These are phyloP conservation scores for Meloidogyne hapla DNA, from an alignment of 1,140 invertebrate genomes.

Conservation along the genomic window DNA sequence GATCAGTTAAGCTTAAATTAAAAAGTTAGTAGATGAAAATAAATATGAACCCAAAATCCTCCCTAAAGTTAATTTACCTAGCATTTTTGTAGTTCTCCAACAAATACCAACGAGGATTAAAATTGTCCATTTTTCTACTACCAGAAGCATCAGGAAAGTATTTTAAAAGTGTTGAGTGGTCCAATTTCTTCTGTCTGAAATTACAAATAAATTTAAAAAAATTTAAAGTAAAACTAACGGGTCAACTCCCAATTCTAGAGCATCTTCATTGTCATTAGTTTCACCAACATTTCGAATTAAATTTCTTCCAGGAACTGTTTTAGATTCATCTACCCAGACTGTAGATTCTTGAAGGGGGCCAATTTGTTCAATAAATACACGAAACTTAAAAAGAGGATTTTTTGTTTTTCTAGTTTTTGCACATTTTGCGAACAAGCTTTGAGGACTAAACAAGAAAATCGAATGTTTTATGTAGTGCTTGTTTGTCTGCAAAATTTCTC, in stretches of 20 bases:
- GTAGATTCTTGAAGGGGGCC: slow-evolving; percentile 89
- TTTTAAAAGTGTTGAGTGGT: slow-evolving; percentile 71
- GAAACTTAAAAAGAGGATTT: slow-evolving; percentile 69
- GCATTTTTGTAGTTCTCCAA: slow-evolving; percentile 82
- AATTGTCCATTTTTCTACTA: slow-evolving; percentile 85
- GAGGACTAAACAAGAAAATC: slow-evolving; percentile 67
- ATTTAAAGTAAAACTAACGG: slow-evolving; percentile 71
- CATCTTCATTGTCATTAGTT: slow-evolving; percentile 78
- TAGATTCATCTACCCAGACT: slow-evolving; percentile 91
- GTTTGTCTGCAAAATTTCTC: background rate
- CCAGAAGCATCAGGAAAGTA: slow-evolving; percentile 84
- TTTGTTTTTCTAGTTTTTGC: no score
- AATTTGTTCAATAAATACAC: slow-evolving; percentile 67
- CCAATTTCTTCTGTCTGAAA: slow-evolving; percentile 41
- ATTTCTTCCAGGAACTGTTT: slow-evolving; percentile 75
- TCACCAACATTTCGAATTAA: slow-evolving; percentile 78
- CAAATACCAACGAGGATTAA: slow-evolving; percentile 90
- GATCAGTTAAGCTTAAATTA: slow-evolving; percentile 51
- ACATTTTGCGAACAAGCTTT: no score
- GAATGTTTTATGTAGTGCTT: no score
- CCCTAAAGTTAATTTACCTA: slow-evolving; percentile 31
- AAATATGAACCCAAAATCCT: background rate
- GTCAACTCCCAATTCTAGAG: slow-evolving; percentile 86
- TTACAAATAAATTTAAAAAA: background rate
- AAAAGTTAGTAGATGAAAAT: slow-evolving; percentile 2